phyloP scores from a whole-genome alignment of 2,888 invertebrate species.

The Argyresthia albistria region DNA sequence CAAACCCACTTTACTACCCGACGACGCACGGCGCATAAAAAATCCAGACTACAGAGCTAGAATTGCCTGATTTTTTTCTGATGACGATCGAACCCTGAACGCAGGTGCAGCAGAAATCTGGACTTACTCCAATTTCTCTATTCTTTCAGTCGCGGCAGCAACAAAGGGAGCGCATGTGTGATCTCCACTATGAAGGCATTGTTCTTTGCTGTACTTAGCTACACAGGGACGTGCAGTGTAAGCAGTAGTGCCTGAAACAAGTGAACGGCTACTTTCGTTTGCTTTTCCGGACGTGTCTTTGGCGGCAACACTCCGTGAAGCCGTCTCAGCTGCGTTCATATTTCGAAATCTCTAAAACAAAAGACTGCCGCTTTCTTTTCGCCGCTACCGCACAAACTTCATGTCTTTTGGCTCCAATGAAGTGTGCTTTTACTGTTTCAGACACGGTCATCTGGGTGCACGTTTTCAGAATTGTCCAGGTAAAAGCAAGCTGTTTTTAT shows the following conservation, averaged over 20 bases:
- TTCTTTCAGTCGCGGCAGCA: conserved; percentile 39
- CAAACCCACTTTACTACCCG: not conserved
- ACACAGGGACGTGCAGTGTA: conserved; percentile 25
- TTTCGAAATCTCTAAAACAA: not conserved
- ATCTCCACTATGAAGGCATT: conserved; percentile 41
- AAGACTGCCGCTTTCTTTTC: not conserved
- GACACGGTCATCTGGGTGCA: conserved; percentile 11
- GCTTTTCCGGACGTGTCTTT: not conserved
- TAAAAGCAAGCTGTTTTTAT: conserved; percentile 46
- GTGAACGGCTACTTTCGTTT: conserved; percentile 19
- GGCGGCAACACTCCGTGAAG: not conserved
- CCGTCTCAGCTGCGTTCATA: no score
- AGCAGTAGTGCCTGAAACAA: conserved; percentile 27
- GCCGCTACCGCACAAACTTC: conserved; percentile 10
- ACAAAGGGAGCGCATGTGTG: conserved; percentile 47
- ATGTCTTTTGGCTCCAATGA: conserved; percentile 9
- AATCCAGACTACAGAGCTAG: not conserved
- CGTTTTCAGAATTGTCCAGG: conserved; percentile 25
- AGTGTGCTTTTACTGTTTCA: conserved; percentile 3
- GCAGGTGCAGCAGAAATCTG: conserved; percentile 15
- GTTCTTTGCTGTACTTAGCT: conserved; percentile 27
- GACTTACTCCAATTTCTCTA: conserved; percentile 43
- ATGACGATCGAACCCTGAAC: not conserved
- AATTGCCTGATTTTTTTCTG: not conserved
- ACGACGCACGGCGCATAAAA: not conserved